Evolutionary conservation across 2,888 invertebrate genomes (phyloP).

Genomic region (Ochlodes sylvanus): DNA sequence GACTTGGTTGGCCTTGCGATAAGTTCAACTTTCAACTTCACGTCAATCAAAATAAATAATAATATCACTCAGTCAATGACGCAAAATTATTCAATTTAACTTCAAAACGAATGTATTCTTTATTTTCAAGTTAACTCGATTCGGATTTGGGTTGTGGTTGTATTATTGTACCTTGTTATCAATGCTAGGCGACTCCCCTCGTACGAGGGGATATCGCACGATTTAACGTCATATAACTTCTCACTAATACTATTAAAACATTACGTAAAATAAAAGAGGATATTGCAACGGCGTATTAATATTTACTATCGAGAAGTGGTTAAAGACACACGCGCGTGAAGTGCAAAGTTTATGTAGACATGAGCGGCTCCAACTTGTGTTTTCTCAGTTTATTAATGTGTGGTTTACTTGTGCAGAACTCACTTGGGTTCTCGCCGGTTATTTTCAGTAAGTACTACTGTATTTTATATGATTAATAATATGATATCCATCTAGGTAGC

Average conservation of each 20-base stretch:
- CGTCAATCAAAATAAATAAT: no score
- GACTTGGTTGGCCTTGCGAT: no score
- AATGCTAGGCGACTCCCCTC: constrained; percentile 12
- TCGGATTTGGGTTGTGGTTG: background rate
- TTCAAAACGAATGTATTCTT: constrained; percentile 12
- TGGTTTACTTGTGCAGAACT: constrained; percentile 63
- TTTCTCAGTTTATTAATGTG: constrained; percentile 53
- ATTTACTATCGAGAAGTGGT: constrained; percentile 11
- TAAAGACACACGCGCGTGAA: constrained; percentile 13
- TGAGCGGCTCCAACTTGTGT: constrained; percentile 58
- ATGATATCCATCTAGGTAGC: constrained; percentile 41
- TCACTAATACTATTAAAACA: constrained; percentile 27
- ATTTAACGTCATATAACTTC: constrained; percentile 21
- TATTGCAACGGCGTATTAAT: constrained; percentile 25
- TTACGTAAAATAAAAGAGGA: constrained; percentile 38
- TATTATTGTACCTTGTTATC: background rate
- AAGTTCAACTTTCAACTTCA: no score
- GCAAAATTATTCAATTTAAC: constrained; percentile 6
- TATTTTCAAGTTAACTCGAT: constrained; percentile 11
- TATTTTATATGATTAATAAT: background rate
- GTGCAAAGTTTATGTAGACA: constrained; percentile 48
- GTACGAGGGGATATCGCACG: constrained; percentile 16
- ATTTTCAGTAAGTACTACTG: constrained; percentile 72
- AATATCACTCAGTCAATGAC: background rate
- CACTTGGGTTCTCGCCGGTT: constrained; percentile 74